These are phyloP conservation scores for Hylaeus anthracinus DNA, from an alignment of 1,140 invertebrate genomes.

Conservation along the genomic window DNA sequence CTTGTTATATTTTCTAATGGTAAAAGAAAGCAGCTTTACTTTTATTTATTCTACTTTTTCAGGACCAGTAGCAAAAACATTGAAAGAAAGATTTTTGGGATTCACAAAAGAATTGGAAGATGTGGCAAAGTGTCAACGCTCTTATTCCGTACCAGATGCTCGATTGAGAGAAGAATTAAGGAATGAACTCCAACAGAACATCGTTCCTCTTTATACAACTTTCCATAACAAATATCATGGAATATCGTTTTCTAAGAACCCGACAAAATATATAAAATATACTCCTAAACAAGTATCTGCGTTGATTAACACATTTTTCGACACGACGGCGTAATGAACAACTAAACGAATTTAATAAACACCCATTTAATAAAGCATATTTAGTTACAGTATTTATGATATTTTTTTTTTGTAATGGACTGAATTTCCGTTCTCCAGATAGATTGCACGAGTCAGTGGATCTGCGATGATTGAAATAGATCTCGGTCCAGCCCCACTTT, in stretches of 20 bases:
- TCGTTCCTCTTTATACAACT: slow-evolving; percentile 91
- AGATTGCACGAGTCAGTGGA: slow-evolving; percentile 59
- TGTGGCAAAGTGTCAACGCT: slow-evolving; percentile 90
- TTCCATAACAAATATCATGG: slow-evolving; percentile 88
- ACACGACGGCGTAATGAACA: slow-evolving; percentile 85
- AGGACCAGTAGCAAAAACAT: slow-evolving; percentile 83
- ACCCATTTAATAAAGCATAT: slow-evolving; percentile 81
- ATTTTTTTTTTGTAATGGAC: slow-evolving; percentile 52
- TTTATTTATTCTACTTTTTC: slow-evolving; percentile 65
- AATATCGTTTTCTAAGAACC: slow-evolving; percentile 92
- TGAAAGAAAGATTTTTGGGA: slow-evolving; percentile 95
- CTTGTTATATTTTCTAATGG: neutral
- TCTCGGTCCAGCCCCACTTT: slow-evolving; percentile 60
- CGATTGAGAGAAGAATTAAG: slow-evolving; percentile 87
- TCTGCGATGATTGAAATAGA: slow-evolving; percentile 58
- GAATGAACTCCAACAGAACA: slow-evolving; percentile 72
- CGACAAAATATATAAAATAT: slow-evolving; percentile 97
- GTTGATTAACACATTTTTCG: slow-evolving; percentile 92
- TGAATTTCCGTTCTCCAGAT: slow-evolving; percentile 56
- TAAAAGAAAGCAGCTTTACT: neutral
- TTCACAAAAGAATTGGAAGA: slow-evolving; percentile 99
- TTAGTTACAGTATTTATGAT: slow-evolving; percentile 78
- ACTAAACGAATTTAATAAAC: slow-evolving; percentile 76
- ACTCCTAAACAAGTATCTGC: slow-evolving; percentile 90
- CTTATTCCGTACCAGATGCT: slow-evolving; percentile 95